Evolutionary conservation across 2,888 invertebrate genomes (phyloP).

Genomic region (Trisateles emortualis): DNA sequence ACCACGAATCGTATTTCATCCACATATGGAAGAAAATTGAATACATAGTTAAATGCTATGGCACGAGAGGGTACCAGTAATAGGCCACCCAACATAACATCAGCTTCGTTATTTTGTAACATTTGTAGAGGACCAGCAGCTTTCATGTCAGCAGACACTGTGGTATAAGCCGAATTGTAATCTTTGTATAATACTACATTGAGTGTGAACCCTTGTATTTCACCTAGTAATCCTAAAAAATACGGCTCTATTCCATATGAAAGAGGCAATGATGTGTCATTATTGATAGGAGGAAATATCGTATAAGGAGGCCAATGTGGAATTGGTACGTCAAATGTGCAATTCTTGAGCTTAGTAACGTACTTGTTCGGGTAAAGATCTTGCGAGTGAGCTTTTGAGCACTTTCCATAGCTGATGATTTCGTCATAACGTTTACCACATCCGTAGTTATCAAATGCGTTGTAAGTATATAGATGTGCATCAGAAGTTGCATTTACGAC

Average conservation of each 20-base stretch:
- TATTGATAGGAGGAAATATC: constrained; percentile 14
- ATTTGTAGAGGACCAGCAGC: constrained; percentile 17
- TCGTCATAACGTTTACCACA: constrained; percentile 64
- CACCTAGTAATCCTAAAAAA: constrained; percentile 53
- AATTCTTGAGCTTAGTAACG: constrained; percentile 56
- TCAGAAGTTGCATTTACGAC: constrained; percentile 53
- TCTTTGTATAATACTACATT: constrained; percentile 49
- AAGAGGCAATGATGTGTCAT: constrained; percentile 9
- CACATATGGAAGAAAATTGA: constrained; percentile 26
- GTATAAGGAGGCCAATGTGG: constrained; percentile 61
- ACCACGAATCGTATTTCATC: constrained; percentile 38
- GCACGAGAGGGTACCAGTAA: constrained; percentile 29
- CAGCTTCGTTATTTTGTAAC: constrained; percentile 32
- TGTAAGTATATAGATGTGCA: constrained; percentile 62
- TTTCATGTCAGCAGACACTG: constrained; percentile 46
- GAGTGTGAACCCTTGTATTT: constrained; percentile 56
- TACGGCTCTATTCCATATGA: constrained; percentile 51
- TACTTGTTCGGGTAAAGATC: constrained; percentile 53
- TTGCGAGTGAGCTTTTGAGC: constrained; percentile 31
- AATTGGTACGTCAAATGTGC: constrained; percentile 55
- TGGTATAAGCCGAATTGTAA: constrained; percentile 43
- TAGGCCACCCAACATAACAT: constrained; percentile 32
- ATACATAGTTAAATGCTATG: constrained; percentile 24
- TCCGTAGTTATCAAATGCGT: constrained; percentile 65
- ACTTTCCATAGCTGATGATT: constrained; percentile 60